Percentiles rank a stretch among this genome's conserved stretches.
phyloP scores from a whole-genome alignment of 1,140 invertebrate genomes.

The Laupala kohalensis region DNA sequence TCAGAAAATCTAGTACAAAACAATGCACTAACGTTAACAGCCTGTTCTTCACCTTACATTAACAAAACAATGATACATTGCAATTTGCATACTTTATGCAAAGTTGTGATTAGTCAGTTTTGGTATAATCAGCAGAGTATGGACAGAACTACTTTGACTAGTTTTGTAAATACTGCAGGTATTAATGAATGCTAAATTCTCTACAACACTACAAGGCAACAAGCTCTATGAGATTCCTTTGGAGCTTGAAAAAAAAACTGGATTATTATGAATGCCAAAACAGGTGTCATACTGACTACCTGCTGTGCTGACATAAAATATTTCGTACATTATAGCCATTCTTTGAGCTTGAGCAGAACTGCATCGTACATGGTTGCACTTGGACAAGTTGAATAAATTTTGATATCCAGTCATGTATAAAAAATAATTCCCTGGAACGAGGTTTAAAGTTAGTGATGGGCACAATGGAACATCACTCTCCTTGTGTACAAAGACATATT shows the following conservation, averaged over 20 bases:
- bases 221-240: neutral
- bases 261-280: neutral
- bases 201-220: neutral
- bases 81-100: neutral
- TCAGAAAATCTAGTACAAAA: neutral
- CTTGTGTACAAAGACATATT: neutral
- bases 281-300: neutral
- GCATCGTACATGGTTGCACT: neutral
- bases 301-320: neutral
- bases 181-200: neutral
- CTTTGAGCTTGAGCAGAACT: neutral
- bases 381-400: neutral
- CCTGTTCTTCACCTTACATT: neutral
- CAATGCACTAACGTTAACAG: neutral
- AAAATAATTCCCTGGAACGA: neutral
- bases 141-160: neutral
- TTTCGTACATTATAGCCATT: neutral
- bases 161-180: neutral
- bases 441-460: neutral
- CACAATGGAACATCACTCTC: neutral
- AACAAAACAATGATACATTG: neutral
- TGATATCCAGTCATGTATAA: neutral
- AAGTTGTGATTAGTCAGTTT: neutral
- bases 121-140: neutral
- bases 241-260: neutral